phyloP scores from a whole-genome alignment of 2,113 vertebrate species.

The Saiga tatarica region DNA sequence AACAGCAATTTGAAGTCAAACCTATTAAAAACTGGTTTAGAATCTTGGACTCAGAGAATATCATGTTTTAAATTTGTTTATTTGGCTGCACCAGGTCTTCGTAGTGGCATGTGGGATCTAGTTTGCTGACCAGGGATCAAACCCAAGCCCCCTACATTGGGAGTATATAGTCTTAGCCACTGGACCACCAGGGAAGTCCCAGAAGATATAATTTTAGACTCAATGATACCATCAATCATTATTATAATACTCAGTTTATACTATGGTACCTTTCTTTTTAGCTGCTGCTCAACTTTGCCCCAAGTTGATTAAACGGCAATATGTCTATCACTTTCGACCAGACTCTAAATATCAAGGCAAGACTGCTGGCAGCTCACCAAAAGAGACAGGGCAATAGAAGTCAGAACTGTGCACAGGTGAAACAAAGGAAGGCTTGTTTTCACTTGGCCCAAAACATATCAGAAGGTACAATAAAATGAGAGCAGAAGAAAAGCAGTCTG shows the following conservation, averaged over 20 bases:
- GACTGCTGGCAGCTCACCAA: not conserved
- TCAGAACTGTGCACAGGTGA: not conserved
- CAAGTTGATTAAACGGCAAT: not conserved
- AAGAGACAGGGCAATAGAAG: not conserved
- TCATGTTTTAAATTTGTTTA: not conserved
- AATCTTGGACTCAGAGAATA: not conserved
- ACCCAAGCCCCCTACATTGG: not conserved
- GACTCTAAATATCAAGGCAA: not conserved
- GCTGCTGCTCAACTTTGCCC: not conserved
- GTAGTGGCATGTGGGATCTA: not conserved
- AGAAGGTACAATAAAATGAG: not conserved
- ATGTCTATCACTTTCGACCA: conserved; percentile 6
- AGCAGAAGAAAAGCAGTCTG: not conserved
- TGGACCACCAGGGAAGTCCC: not conserved
- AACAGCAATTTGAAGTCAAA: not conserved
- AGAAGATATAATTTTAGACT: not conserved
- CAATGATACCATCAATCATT: not conserved
- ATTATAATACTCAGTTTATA: not conserved
- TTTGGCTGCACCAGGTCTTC: not conserved
- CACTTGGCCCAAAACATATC: not conserved
- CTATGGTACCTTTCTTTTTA: not conserved
- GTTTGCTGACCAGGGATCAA: not conserved
- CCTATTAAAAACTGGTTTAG: not conserved
- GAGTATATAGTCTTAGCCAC: not conserved
- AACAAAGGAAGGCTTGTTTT: conserved; percentile 24